Percentiles rank a stretch among this genome's conserved stretches.
Conservation (phyloP, 2,797 vertebrate genomes). For the Hapalemur alaotrensis region DNA sequence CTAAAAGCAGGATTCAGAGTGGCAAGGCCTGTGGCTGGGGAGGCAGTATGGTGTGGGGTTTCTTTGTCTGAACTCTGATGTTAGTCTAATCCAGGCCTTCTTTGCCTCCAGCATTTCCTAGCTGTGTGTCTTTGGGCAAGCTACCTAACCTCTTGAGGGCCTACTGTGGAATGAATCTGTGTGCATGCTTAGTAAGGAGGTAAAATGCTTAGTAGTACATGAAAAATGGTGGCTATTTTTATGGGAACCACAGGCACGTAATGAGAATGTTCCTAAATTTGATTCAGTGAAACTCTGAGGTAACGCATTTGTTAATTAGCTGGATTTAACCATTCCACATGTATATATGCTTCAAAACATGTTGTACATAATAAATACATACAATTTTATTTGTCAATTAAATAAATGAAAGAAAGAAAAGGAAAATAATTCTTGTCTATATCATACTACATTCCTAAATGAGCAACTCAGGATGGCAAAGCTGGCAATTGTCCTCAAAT, state of each 20-base stretch:
- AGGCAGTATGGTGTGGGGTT: background rate
- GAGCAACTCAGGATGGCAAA: background rate
- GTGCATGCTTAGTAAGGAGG: background rate
- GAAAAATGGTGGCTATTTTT: slow-evolving; percentile 22
- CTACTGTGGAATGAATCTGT: background rate
- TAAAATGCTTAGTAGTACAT: background rate
- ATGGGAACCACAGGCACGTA: background rate
- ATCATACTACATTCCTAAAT: background rate
- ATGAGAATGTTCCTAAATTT: background rate
- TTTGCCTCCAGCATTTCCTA: background rate
- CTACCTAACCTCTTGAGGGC: background rate
- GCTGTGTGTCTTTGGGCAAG: background rate
- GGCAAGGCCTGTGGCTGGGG: background rate
- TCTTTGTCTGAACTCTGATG: background rate
- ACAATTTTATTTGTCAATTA: background rate
- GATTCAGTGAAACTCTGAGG: background rate
- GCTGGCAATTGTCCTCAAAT: background rate
- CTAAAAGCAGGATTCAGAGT: background rate
- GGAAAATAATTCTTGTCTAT: background rate
- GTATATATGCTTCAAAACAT: background rate
- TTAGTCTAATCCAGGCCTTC: background rate
- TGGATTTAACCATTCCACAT: background rate
- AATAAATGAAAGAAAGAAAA: background rate
- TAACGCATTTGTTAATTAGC: background rate
- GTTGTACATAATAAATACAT: background rate